Base-by-base conservation (phyloP, 2,888 invertebrate genomes). In the Sesamia inferens region DNA sequence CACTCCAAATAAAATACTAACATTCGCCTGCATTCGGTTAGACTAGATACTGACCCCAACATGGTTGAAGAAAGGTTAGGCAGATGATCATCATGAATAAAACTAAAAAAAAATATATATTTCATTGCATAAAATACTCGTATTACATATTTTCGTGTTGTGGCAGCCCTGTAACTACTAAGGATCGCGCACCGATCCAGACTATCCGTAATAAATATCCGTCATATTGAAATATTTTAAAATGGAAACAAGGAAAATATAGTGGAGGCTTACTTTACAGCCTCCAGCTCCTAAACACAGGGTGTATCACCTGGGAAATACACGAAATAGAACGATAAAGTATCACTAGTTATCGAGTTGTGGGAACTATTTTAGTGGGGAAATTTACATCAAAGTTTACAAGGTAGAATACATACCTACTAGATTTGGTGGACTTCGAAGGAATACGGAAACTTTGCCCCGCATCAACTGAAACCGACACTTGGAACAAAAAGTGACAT, bases 161-260 rank as follows among this genome's bases (percentile, higher is more conserved):
- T 71, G 67, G 0, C 64, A 85, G 22, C 82, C 84, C 77, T 78
- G 16, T n/a, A 42, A 61, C 63, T 51, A 47, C 14, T 61, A 72
- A 70, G 65, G 65, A 74, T 67, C 54, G 74, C 58, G n/a, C 10
- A 44, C 70, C 68, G 74, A 70, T 64, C 74, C 63, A 31, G 57
- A 68, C 76, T 69, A 84, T 85, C 84, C 57, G 64, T 62, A 71
- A 85, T 82, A 84, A 83, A 86, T 83, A 84, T 86, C 68, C 73
- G 74, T 75, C 81, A 78, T 81, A 84, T 84, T 84, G 78, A 79
- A 76, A 84, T 78, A 78, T 85, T 86, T 83, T 72, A 68, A 84
- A 82, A 79, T 78, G 54, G 47, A 57, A 48, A 71, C 64, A 71
- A 62, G 58, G 39, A 77, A 78, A 71, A 78, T 75, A 74, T 70